Evolutionary conservation across 2,113 vertebrate genomes (phyloP).

Genomic region (Upupa epops): DNA sequence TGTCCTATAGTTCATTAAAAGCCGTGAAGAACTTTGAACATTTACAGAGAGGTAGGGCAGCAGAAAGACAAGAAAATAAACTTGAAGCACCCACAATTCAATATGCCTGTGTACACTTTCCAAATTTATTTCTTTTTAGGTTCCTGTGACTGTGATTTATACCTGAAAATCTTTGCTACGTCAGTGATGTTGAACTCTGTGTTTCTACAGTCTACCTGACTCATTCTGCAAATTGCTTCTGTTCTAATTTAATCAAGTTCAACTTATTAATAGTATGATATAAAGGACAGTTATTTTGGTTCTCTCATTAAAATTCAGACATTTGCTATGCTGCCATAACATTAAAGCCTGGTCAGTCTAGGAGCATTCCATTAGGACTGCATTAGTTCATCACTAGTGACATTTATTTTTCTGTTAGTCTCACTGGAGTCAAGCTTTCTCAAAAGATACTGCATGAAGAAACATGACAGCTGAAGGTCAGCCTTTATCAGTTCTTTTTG

Average conservation of each 20-base stretch:
- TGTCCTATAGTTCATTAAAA: background rate
- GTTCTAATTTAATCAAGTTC: conserved; percentile 22
- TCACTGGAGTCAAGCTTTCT: background rate
- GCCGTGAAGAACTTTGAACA: background rate
- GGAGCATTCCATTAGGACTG: background rate
- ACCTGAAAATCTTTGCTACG: background rate
- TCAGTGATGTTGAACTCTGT: background rate
- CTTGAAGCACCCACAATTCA: background rate
- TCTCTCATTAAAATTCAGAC: conserved; percentile 33
- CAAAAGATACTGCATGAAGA: background rate
- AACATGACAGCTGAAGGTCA: background rate
- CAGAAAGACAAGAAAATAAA: too few relatives aligned
- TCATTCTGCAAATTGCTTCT: conserved; percentile 7
- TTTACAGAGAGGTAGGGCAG: background rate
- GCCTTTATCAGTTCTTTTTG: background rate
- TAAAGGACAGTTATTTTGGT: background rate
- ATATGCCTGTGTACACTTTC: background rate
- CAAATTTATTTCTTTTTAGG: background rate
- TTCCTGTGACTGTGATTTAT: background rate
- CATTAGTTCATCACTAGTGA: background rate
- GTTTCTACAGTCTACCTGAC: background rate
- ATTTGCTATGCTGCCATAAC: background rate
- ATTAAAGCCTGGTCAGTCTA: background rate
- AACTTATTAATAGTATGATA: background rate
- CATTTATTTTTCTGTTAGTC: background rate